phyloP scores from a whole-genome alignment of 2,888 invertebrate species.

The Sinodicranocentrus sp. region DNA sequence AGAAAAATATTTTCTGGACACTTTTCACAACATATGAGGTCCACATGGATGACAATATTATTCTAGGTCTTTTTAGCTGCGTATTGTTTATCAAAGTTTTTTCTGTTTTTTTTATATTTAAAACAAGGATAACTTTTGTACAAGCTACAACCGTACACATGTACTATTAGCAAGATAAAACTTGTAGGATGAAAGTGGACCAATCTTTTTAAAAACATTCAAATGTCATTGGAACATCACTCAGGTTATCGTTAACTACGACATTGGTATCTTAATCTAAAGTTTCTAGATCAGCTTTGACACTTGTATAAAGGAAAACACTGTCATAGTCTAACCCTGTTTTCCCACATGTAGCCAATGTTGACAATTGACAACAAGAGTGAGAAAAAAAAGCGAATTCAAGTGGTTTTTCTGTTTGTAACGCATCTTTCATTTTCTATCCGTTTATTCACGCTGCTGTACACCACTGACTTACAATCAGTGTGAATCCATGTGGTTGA shows the following conservation, averaged over 20 bases:
- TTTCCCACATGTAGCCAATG: background rate
- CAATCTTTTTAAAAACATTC: conserved; percentile 1
- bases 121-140: background rate
- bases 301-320: conserved; percentile 4
- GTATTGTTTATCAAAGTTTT: background rate
- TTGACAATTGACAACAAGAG: conserved; percentile 47
- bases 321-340: conserved; percentile 4
- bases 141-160: no score
- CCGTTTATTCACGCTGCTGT: no score
- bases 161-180: no score
- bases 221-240: conserved; percentile 19
- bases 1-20: conserved; percentile 11
- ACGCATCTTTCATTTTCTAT: no score
- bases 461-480: no score
- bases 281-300: conserved; percentile 46
- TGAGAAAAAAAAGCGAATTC: conserved; percentile 19
- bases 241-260: conserved; percentile 20
- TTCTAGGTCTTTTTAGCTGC: no score
- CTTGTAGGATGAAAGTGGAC: no score
- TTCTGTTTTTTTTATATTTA: background rate
- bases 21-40: background rate
- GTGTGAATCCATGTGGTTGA: no score
- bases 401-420: background rate
- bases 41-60: background rate
- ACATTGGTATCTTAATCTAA: conserved; percentile 11